Percentiles rank a stretch among this genome's conserved stretches.
Evolutionary conservation across 1,140 invertebrate species (phyloP).

Genomic region (Drosophila paulistorum): DNA sequence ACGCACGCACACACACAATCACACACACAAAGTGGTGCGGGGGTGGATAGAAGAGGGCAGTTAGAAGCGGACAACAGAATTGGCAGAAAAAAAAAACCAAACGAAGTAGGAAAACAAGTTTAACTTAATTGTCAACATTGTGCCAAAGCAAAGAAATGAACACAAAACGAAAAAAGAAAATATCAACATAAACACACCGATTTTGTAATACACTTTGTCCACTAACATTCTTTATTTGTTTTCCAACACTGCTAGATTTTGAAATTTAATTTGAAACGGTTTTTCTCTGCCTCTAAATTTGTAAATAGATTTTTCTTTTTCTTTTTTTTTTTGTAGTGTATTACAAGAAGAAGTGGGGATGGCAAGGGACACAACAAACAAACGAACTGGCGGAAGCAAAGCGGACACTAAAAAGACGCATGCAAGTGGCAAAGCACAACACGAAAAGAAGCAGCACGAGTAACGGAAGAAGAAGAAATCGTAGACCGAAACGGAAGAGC

Average conservation of each 20-base stretch:
- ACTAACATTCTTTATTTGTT: neutral
- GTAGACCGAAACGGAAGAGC: conserved; percentile 65
- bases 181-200: conserved; percentile 1
- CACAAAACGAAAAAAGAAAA: conserved; percentile 36
- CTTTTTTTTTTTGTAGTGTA: neutral
- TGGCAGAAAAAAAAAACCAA: conserved; percentile 71
- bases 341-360: neutral
- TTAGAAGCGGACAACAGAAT: conserved; percentile 34
- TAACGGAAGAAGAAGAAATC: conserved; percentile 31
- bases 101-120: conserved; percentile 78
- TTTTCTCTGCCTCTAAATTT: no score
- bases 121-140: conserved; percentile 80
- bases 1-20: conserved; percentile 24
- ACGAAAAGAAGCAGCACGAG: neutral
- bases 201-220: neutral
- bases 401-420: conserved; percentile 46
- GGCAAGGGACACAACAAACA: conserved; percentile 9
- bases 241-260: no score
- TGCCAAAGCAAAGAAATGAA: conserved; percentile 40
- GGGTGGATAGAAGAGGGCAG: neutral
- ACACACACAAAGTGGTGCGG: conserved; percentile 11
- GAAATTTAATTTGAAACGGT: no score
- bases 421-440: conserved; percentile 37
- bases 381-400: conserved; percentile 48
- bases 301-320: neutral